Evolutionary conservation across 2,888 invertebrate species (phyloP).

Genomic region (Trachelus troglodyta): DNA sequence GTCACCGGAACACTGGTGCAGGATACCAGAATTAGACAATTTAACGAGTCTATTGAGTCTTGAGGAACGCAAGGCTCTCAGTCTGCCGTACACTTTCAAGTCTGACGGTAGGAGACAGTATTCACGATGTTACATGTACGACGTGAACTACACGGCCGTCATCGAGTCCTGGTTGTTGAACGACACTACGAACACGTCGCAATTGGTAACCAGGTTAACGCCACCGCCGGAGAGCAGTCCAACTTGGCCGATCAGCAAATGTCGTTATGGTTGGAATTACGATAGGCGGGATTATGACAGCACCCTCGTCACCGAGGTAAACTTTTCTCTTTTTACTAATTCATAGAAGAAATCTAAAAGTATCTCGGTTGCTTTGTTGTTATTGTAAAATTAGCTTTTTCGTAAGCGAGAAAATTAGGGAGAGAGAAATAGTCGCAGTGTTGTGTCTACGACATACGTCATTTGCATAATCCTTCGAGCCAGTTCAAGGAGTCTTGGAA

Average conservation of each 20-base stretch:
- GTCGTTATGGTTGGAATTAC: conserved; percentile 73
- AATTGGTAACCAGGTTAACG: conserved; percentile 35
- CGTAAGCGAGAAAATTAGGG: too few relatives aligned
- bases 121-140: conserved; percentile 69
- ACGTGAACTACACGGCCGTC: conserved; percentile 67
- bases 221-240: conserved; percentile 58
- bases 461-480: neutral
- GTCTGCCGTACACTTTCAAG: conserved; percentile 66
- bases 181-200: conserved; percentile 10
- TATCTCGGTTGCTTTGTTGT: neutral
- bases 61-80: conserved; percentile 68
- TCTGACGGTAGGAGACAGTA: conserved; percentile 65
- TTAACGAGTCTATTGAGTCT: conserved; percentile 66
- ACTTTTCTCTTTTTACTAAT: conserved; percentile 32
- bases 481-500: neutral
- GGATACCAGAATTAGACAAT: conserved; percentile 69
- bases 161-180: conserved; percentile 53
- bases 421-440: neutral
- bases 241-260: conserved; percentile 66
- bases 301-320: conserved; percentile 76
- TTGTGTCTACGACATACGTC: neutral
- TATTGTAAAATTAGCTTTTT: neutral
- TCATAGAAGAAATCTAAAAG: neutral
- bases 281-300: conserved; percentile 73
- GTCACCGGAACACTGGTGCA: conserved; percentile 78